Base-by-base conservation (phyloP, 2,888 invertebrate species). In the Bruchidius siliquastri region DNA sequence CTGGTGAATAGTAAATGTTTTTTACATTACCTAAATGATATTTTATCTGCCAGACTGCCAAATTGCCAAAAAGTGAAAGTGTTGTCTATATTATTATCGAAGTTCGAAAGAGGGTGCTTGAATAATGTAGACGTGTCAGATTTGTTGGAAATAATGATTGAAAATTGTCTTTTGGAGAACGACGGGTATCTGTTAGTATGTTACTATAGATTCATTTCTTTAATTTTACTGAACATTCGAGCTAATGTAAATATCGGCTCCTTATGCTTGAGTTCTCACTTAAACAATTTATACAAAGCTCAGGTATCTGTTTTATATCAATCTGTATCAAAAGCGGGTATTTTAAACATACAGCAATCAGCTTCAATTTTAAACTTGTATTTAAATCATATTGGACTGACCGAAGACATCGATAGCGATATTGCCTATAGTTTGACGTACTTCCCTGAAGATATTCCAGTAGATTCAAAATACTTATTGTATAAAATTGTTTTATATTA, bases 321-420 rank as follows among this genome's bases (percentile, higher is more conserved):
- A 20, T 71, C 30, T 18, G 4, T 21, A 68, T 68, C 21, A 21
- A 21, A 22, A 68, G 3, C 21, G 2, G 13, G 21, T 68, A 68
- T 21, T 13, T 68, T 21, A 1, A 10, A 68, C 1, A 21, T 2
- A 21, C 20, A 6, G 1, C 21, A 68, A 21, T 8, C 20, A 68
- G 68, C 18, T 68, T 22, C 22, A 10, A 22, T 10, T 13, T 2
- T 68, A 18, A 8, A 21, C 3, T 10, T 68, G 18, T 26, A 18
- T 71, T 30, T 18, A 30, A 30, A 8, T 49, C 49, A 49, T 49
- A 18, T 71, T 66, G 22, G 22, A 0, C 66, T 71, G n/a, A 67
- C 21, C 20, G 71, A 71, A 4, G 71, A 71, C 13, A 66, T 67
- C 3, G 26, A 71, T 67, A 71, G 67, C 20, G 71, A 71, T n/a